A percentile compares a stretch with the other conserved stretches of the same genome.
These are phyloP conservation scores for Brienomyrus brachyistius DNA, from an alignment of 2,113 vertebrate genomes.

Conservation along the genomic window DNA sequence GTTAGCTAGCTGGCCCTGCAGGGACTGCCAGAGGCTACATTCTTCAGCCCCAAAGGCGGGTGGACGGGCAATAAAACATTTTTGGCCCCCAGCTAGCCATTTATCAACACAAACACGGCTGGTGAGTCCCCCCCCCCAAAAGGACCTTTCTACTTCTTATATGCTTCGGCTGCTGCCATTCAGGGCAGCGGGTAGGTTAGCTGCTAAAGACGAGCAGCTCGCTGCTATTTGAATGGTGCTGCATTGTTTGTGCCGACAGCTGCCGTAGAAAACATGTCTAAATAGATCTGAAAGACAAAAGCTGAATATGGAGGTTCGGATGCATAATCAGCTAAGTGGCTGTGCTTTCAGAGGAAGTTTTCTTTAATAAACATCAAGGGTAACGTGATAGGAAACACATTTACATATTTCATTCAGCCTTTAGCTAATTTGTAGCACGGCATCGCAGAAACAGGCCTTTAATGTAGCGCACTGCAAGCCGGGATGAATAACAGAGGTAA, in stretches of 20 bases:
- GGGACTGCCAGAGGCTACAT: conserved; percentile 1
- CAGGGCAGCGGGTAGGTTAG: not conserved
- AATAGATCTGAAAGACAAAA: not conserved
- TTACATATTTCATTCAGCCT: not conserved
- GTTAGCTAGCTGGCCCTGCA: not conserved
- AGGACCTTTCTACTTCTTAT: not conserved
- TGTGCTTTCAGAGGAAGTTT: not conserved
- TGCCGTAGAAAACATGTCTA: not conserved
- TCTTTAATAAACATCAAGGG: not conserved
- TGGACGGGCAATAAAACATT: not conserved
- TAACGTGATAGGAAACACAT: not conserved
- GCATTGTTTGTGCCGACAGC: not conserved
- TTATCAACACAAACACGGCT: conserved; percentile 11
- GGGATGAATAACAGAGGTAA: not conserved
- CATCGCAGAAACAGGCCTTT: not conserved
- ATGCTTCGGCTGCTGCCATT: not conserved
- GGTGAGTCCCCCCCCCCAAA: not conserved
- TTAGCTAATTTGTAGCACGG: not conserved
- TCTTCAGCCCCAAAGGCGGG: not conserved
- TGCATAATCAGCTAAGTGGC: not conserved
- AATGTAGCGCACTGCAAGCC: not conserved
- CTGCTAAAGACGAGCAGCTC: not conserved
- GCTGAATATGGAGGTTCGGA: not conserved
- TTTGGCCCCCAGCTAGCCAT: conserved; percentile 10
- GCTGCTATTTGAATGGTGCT: not conserved